phyloP scores from a whole-genome alignment of 2,797 vertebrate genomes.

The Rallus crepitans region DNA sequence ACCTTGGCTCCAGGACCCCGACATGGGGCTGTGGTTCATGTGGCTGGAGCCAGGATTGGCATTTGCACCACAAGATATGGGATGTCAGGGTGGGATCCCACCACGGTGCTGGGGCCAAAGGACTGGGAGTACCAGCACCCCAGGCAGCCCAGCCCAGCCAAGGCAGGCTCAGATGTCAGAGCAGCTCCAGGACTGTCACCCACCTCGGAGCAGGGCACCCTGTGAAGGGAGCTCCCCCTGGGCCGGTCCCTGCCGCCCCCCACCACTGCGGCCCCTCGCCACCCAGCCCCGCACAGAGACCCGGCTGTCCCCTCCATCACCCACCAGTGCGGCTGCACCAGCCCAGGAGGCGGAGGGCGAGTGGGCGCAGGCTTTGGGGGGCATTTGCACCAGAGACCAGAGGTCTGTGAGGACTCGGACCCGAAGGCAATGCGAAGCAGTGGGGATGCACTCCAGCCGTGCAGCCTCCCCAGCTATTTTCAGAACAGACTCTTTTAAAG shows the following conservation, averaged over 20 bases:
- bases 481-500: not conserved
- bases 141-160: not conserved
- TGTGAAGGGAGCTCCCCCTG: not conserved
- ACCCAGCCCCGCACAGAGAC: not conserved
- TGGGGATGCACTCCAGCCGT: not conserved
- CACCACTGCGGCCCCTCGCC: not conserved
- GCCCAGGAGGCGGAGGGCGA: not conserved
- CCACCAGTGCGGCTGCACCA: rapidly evolving
- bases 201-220: not conserved
- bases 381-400: not conserved
- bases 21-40: rapidly evolving
- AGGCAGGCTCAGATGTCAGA: not conserved
- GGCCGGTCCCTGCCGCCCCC: not conserved
- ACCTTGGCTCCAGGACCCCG: not conserved
- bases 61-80: rapidly evolving
- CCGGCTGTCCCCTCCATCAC: not conserved
- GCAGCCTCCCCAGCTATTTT: not conserved
- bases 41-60: rapidly evolving
- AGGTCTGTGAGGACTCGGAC: not conserved
- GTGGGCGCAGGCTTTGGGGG: not conserved
- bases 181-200: not conserved
- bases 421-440: not conserved
- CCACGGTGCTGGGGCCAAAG: not conserved
- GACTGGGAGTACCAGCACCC: not conserved
- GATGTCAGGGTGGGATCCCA: rapidly evolving